Conservation (phyloP, 1,140 invertebrate genomes). For the Hestina assimilis region DNA sequence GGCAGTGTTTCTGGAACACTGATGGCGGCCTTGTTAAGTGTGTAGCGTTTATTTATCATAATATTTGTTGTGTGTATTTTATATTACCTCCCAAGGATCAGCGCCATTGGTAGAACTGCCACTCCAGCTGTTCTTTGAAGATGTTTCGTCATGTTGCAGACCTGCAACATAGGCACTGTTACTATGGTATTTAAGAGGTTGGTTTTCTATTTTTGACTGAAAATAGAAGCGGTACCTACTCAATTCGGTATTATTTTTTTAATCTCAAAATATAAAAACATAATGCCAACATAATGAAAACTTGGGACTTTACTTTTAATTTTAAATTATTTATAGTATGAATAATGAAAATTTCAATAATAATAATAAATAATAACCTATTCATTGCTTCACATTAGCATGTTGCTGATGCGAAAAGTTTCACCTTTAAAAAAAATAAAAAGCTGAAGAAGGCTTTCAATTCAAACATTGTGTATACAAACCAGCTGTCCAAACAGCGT, state of each 20-base stretch:
- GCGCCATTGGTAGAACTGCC: slow-evolving; percentile 58
- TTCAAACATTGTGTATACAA: background rate
- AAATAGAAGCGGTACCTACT: no score
- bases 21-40: no score
- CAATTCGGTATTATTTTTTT: no score
- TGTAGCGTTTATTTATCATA: no score
- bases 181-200: background rate
- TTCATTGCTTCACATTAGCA: background rate
- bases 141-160: slow-evolving; percentile 83
- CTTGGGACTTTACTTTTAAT: no score
- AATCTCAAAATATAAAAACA: no score
- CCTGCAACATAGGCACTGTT: slow-evolving; percentile 61
- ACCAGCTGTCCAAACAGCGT: slow-evolving; percentile 92
- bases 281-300: no score
- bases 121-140: slow-evolving; percentile 69
- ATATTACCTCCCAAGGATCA: slow-evolving; percentile 89
- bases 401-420: no score
- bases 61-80: background rate
- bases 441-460: background rate
- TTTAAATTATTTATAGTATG: no score
- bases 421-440: no score
- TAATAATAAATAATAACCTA: background rate
- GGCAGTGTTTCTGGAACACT: no score
- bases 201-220: no score
- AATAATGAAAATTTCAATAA: background rate